Evolutionary conservation across 2,113 vertebrate species (phyloP).

Genomic region (Tympanuchus pallidicinctus): DNA sequence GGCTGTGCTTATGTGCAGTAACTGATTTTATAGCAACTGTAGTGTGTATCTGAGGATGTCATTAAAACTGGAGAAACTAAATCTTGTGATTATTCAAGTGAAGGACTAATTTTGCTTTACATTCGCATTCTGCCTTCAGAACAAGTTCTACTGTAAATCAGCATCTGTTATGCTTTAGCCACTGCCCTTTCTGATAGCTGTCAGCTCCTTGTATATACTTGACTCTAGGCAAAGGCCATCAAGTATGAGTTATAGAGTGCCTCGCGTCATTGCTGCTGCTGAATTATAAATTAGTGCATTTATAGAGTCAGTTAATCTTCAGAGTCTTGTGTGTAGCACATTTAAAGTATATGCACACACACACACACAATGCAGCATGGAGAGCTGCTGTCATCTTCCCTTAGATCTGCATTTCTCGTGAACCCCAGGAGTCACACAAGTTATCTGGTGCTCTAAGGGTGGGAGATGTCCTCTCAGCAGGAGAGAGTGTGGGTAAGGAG

Average conservation of each 20-base stretch:
- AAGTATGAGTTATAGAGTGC: neutral
- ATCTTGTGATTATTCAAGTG: neutral
- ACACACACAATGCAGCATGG: neutral
- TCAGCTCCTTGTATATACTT: neutral
- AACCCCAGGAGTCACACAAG: neutral
- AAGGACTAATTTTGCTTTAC: neutral
- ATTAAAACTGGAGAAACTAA: neutral
- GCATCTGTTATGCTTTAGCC: neutral
- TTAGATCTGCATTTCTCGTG: neutral
- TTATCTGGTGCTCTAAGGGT: neutral
- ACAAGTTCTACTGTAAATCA: neutral
- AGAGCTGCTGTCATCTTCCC: neutral
- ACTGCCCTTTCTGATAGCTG: neutral
- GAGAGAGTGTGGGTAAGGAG: neutral
- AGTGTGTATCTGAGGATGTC: neutral
- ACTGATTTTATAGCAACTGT: neutral
- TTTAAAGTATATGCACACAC: neutral
- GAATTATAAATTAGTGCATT: constrained; percentile 31
- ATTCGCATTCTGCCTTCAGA: neutral
- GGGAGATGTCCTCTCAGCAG: neutral
- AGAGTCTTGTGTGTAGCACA: neutral
- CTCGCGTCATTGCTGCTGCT: neutral
- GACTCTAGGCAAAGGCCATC: neutral
- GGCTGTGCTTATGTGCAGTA: neutral
- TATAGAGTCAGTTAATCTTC: neutral